These are phyloP conservation scores for Caenorhabditis afra DNA, from an alignment of 2,888 invertebrate genomes.

Conservation along the genomic window DNA sequence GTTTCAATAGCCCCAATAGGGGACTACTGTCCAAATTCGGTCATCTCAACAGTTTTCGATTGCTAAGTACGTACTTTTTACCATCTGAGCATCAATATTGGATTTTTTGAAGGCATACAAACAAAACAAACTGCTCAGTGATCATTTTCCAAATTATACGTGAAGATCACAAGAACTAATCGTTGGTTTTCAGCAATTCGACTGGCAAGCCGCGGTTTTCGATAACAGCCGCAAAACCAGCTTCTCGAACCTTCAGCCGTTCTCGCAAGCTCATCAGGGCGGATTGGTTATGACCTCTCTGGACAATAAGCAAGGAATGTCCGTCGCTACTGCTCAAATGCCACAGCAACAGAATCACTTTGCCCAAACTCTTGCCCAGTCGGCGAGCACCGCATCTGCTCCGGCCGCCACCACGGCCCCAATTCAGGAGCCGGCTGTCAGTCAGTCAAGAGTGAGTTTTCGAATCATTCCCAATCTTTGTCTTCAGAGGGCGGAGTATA, in stretches of 20 bases:
- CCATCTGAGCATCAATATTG: constrained; percentile 1
- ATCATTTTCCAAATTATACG: not conserved
- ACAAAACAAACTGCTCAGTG: not conserved
- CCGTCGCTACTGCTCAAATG: constrained; percentile 53
- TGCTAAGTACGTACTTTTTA: constrained; percentile 39
- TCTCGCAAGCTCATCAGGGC: constrained; percentile 55
- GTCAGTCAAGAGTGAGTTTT: constrained; percentile 40
- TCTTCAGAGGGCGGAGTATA: too few species aligned
- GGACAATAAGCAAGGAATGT: constrained; percentile 62
- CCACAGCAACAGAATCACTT: constrained; percentile 61
- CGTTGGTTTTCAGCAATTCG: constrained; percentile 57
- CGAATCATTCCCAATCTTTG: not conserved
- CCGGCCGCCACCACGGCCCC: constrained; percentile 47
- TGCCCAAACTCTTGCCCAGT: constrained; percentile 56
- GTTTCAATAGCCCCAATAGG: constrained; percentile 47
- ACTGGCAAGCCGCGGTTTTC: constrained; percentile 54
- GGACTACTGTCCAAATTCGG: constrained; percentile 45
- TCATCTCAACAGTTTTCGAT: not conserved
- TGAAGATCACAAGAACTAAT: constrained; percentile 1
- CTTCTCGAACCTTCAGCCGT: constrained; percentile 55
- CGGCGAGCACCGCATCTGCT: constrained; percentile 47
- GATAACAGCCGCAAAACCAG: constrained; percentile 54
- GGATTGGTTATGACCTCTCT: constrained; percentile 69
- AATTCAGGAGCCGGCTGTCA: constrained; percentile 29
- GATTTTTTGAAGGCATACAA: not conserved